Evolutionary conservation across 2,888 invertebrate species (phyloP), one percentile per base, ranked within the genome.

Genomic region (Diaprepes abbreviatus): DNA sequence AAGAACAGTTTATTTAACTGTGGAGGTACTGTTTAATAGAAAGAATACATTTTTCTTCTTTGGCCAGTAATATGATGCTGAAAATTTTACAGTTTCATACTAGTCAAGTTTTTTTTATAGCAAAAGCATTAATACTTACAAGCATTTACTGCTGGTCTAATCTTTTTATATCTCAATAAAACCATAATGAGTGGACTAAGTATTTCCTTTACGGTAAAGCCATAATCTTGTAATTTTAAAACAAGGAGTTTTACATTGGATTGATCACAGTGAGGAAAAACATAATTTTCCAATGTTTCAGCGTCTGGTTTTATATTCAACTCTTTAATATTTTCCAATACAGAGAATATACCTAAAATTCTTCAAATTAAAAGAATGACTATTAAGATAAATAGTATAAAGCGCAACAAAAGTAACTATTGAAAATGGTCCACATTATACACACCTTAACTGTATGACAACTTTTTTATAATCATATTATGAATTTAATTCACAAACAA

Each of bases 271-370:
- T 85, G 84, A 0, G 90, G 90, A 2, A 91, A 75, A 0, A 88
- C 83, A 75, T 89, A 89, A 0, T 85, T 78, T 24, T 83, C 78
- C 52, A 91, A 79, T 0, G 91, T 90, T 7, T 88, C 88, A 71
- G 85, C 84, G 77, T 91, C 89, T 0, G 88, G 86, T 16, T 83
- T 83, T 0, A 90, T 86, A 0, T 86, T 83, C 79, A 89, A 84
- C 1, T 83, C 76, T 0, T 85, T 75, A 89, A 91, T 90, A 28
- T 85, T 85, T 50, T 83, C 76, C 1, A 91, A 74, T 0, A 87
- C 83, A 31, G 85, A 85, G 74, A 90, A 83, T 70, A 91, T 82
- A 31, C 88, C 88, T 88, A 21, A 75, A 80, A 75, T 14, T 16
- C 28, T 50, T 50, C 16, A 3, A 28, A 28, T 48, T 48, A 48